Conservation (phyloP, 2,113 vertebrate genomes). For the Antechinus flavipes region DNA sequence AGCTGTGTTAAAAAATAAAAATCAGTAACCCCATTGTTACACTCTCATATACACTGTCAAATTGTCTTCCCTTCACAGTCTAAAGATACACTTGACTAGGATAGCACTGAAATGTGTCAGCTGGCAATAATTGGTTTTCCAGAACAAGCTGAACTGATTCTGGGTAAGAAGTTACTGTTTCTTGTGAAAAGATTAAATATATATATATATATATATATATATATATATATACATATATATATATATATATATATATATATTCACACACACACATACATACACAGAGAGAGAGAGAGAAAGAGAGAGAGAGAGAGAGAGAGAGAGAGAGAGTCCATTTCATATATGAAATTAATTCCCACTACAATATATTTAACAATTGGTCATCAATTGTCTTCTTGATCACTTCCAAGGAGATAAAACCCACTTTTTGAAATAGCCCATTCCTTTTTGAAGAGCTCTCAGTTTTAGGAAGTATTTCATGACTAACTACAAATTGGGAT, state of each 20-base stretch:
- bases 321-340: neutral
- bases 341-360: neutral
- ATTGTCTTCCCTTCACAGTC: constrained; percentile 41
- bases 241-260: no score
- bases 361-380: neutral
- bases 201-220: no score
- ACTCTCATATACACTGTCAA: constrained; percentile 16
- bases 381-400: neutral
- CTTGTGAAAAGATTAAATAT: neutral
- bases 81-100: constrained; percentile 57
- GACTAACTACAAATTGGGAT: no score
- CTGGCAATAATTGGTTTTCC: neutral
- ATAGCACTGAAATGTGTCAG: neutral
- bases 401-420: neutral
- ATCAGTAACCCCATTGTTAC: neutral
- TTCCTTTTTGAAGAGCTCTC: no score
- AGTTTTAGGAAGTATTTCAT: no score
- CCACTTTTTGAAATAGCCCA: no score
- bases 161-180: neutral
- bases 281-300: no score
- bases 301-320: no score
- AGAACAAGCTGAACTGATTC: neutral
- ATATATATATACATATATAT: no score
- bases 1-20: constrained; percentile 59
- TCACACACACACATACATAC: no score